Evolutionary conservation across 2,888 invertebrate genomes (phyloP).

Genomic region (Gastrophysa polygoni): DNA sequence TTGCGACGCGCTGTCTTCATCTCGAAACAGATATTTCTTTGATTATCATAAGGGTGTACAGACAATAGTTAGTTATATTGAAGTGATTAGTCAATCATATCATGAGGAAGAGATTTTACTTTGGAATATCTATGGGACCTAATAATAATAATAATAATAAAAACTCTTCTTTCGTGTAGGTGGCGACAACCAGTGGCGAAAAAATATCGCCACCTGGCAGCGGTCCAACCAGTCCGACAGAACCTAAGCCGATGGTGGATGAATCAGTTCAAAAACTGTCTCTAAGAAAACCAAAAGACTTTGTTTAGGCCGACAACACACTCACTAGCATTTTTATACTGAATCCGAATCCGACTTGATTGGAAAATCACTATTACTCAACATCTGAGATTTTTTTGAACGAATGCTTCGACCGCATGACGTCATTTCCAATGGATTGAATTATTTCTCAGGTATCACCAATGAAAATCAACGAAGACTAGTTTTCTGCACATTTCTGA

Average conservation of each 20-base stretch:
- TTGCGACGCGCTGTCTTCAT: too few relatives aligned
- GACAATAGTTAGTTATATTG: too few relatives aligned
- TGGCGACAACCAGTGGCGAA: constrained; percentile 49
- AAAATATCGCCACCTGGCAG: constrained; percentile 55
- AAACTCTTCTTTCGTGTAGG: constrained; percentile 26
- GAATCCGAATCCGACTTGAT: neutral
- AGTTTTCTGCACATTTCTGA: neutral
- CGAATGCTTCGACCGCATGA: neutral
- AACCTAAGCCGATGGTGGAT: constrained; percentile 62
- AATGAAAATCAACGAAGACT: neutral
- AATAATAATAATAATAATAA: too few relatives aligned
- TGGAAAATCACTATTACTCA: neutral
- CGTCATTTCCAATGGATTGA: neutral
- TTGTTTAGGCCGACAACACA: constrained; percentile 39
- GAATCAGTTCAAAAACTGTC: constrained; percentile 56
- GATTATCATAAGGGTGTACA: too few relatives aligned
- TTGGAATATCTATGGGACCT: too few relatives aligned
- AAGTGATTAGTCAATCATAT: too few relatives aligned
- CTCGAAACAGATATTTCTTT: too few relatives aligned
- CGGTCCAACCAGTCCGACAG: constrained; percentile 62
- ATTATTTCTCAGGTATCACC: neutral
- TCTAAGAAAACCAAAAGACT: constrained; percentile 58
- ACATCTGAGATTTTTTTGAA: neutral
- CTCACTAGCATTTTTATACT: neutral
- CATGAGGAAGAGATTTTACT: too few relatives aligned